These are phyloP conservation scores for Sabatieria punctata DNA, from an alignment of 2,888 invertebrate genomes.

Conservation along the genomic window DNA sequence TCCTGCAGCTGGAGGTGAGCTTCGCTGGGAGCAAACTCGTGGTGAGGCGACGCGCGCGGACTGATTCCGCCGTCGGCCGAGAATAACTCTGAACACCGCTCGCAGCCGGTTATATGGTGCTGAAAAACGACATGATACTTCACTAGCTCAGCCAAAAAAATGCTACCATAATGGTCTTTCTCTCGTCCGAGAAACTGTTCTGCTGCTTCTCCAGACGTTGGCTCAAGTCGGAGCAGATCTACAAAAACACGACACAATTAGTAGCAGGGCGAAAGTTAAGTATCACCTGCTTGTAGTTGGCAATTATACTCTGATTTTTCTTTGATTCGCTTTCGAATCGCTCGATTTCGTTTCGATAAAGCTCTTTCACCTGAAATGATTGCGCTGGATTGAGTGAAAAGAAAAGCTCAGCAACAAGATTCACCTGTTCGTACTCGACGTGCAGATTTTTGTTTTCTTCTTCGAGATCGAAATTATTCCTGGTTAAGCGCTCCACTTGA, in stretches of 20 bases:
- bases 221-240: conserved; percentile 50
- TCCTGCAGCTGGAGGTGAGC: conserved; percentile 12
- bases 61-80: conserved; percentile 24
- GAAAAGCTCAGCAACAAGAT: not conserved
- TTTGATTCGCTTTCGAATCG: conserved; percentile 31
- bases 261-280: too few relatives aligned
- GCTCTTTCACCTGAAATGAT: conserved; percentile 41
- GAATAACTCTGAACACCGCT: conserved; percentile 26
- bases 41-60: conserved; percentile 15
- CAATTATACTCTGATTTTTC: conserved; percentile 45
- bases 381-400: not conserved
- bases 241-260: conserved; percentile 14
- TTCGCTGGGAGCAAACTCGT: not conserved
- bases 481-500: conserved; percentile 34
- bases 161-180: conserved; percentile 48
- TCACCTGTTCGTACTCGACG: conserved; percentile 41
- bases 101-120: conserved; percentile 15
- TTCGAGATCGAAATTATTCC: conserved; percentile 47
- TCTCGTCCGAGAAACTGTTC: conserved; percentile 46
- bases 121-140: not conserved
- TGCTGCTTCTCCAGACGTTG: conserved; percentile 66
- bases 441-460: conserved; percentile 53
- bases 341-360: conserved; percentile 53
- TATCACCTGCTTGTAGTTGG: conserved; percentile 65
- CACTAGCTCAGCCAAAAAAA: not conserved